Conservation (phyloP, 2,888 invertebrate genomes). For the Drosophila mercatorum region DNA sequence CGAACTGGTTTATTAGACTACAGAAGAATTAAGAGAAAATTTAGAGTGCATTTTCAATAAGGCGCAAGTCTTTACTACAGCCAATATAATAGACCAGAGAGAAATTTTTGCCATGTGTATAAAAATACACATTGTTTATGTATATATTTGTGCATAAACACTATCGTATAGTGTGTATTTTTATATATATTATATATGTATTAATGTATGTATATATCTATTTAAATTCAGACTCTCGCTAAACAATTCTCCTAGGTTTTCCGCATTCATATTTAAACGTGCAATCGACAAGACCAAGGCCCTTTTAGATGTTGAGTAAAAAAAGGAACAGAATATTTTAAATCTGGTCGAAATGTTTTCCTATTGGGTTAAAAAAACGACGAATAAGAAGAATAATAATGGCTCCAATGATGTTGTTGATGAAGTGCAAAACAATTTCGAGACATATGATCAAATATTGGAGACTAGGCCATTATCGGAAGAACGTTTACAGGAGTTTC, state of each 20-base stretch:
- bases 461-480: constrained; percentile 17
- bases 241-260: constrained; percentile 27
- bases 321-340: neutral
- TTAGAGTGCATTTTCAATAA: neutral
- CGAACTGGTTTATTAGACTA: neutral
- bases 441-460: neutral
- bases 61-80: constrained; percentile 33
- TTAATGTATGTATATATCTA: neutral
- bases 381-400: constrained; percentile 21
- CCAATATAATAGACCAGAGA: constrained; percentile 31
- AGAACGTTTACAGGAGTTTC: constrained; percentile 69
- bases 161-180: constrained; percentile 17
- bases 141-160: constrained; percentile 9
- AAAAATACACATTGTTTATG: constrained; percentile 7
- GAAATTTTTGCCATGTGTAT: neutral
- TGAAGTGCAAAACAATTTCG: neutral
- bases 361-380: constrained; percentile 57
- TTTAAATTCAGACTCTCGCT: neutral
- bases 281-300: constrained; percentile 65
- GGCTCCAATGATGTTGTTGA: neutral
- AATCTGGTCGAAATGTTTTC: constrained; percentile 60
- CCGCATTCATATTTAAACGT: constrained; percentile 35
- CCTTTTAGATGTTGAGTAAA: constrained; percentile 23
- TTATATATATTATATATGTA: constrained; percentile 2
- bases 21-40: neutral